phyloP scores from a whole-genome alignment of 1,140 invertebrate species.

The Drosophila busckii region DNA sequence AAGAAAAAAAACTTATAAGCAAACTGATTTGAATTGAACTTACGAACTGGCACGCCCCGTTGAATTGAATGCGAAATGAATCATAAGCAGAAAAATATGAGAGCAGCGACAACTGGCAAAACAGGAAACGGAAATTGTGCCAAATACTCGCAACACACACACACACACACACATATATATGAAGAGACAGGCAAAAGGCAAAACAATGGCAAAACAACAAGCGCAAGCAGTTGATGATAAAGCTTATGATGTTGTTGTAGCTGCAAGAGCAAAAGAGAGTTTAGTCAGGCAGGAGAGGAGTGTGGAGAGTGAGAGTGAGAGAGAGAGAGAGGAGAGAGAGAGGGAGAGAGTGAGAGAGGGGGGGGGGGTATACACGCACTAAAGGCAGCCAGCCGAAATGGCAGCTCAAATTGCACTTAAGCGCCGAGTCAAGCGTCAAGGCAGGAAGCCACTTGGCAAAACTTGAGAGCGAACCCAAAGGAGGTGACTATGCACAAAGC shows the following conservation, averaged over 20 bases:
- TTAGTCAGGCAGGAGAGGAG: constrained; percentile 4
- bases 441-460: constrained; percentile 66
- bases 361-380: neutral
- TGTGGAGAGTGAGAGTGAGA: neutral
- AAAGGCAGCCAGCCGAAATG: constrained; percentile 48
- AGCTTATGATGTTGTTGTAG: constrained; percentile 7
- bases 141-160: constrained; percentile 56
- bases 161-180: too few relatives aligned
- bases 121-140: constrained; percentile 66
- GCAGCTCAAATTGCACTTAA: constrained; percentile 75
- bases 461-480: constrained; percentile 41
- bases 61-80: constrained; percentile 21
- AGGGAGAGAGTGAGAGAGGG: neutral
- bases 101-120: constrained; percentile 30
- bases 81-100: constrained; percentile 5
- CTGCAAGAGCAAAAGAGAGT: constrained; percentile 12
- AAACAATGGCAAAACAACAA: constrained; percentile 55
- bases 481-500: constrained; percentile 8
- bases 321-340: neutral
- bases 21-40: constrained; percentile 33
- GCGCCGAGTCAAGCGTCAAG: constrained; percentile 73
- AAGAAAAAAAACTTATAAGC: too few relatives aligned
- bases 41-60: constrained; percentile 1
- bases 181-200: too few relatives aligned
- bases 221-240: constrained; percentile 14